Evolutionary conservation across 2,113 vertebrate genomes (phyloP), one percentile per base, ranked within the genome.

Genomic region (Dipodomys spectabilis): DNA sequence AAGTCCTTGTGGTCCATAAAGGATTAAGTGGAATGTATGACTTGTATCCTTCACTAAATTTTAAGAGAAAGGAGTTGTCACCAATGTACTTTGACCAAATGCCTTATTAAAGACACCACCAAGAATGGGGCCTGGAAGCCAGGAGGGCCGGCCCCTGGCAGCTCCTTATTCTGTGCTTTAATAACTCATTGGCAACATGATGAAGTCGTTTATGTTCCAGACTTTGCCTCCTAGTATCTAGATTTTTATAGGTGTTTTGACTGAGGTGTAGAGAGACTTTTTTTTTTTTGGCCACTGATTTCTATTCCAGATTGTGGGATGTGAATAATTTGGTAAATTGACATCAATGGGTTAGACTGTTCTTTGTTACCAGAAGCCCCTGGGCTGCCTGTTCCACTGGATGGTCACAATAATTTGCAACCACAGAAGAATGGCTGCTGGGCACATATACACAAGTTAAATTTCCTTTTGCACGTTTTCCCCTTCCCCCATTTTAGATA

Each of bases 231-330:
- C 86, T 94, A 94, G 96, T 86, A 96, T 96, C 62, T 96, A 90
- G 94, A 96, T 95, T 96, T 97, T 97, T 97, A 97, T 97, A 97
- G 97, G 97, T 97, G 97, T 97, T 97, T 96, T 97, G 97, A 97
- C 95, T 96, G 95, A 96, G 96, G 96, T 96, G 92, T 96, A 93
- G 95, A 39, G 82, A 97, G 94, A 32, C 93, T 95, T 95, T 94
- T 94, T 74, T 93, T 95, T 93, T 94, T 74, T 93, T 95, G 92
- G 72, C 16, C 35, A 15, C 90, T 97, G 96, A 96, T 88, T 30
- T n/a, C 88, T 93, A 96, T 97, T 93, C 96, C 95, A 97, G 97
- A 96, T 90, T 84, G 74, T 86, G 95, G 85, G 89, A 79, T 94
- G 79, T 97, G 94, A 97, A 97, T 96, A 95, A 96, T 96, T 96